Conservation (phyloP, 2,797 vertebrate genomes). For the Gallirallus australis region DNA sequence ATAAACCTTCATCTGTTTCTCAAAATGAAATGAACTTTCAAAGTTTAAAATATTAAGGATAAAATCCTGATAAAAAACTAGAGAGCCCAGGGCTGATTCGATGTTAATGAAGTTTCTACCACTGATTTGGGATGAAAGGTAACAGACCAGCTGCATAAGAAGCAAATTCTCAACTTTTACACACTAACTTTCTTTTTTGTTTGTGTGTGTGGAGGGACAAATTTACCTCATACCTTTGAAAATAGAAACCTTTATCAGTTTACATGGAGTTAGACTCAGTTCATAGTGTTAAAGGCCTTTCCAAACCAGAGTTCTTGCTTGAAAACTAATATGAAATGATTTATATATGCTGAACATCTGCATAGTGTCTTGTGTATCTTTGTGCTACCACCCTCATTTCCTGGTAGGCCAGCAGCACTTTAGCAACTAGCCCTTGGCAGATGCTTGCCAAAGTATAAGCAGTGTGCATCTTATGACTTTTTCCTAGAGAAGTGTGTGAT, state of each 20-base stretch:
- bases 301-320: not conserved
- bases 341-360: not conserved
- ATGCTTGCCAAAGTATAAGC: not conserved
- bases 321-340: not conserved
- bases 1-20: not conserved
- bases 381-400: not conserved
- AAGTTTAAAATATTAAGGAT: conserved; percentile 15
- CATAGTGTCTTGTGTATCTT: not conserved
- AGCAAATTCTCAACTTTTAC: not conserved
- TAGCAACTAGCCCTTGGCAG: not conserved
- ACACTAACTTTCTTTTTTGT: not conserved
- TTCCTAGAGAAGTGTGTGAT: not conserved
- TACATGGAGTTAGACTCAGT: not conserved
- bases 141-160: not conserved
- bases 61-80: not conserved
- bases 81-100: not conserved
- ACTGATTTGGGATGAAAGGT: not conserved
- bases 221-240: not conserved
- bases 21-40: conserved; percentile 21
- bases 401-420: not conserved
- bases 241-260: not conserved
- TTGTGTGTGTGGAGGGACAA: not conserved
- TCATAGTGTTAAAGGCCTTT: not conserved
- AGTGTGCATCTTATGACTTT: not conserved
- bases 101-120: not conserved